Evolutionary conservation across 2,797 vertebrate genomes (phyloP), one percentile per base, ranked within the genome.

Genomic region (Acanthurus tractus): DNA sequence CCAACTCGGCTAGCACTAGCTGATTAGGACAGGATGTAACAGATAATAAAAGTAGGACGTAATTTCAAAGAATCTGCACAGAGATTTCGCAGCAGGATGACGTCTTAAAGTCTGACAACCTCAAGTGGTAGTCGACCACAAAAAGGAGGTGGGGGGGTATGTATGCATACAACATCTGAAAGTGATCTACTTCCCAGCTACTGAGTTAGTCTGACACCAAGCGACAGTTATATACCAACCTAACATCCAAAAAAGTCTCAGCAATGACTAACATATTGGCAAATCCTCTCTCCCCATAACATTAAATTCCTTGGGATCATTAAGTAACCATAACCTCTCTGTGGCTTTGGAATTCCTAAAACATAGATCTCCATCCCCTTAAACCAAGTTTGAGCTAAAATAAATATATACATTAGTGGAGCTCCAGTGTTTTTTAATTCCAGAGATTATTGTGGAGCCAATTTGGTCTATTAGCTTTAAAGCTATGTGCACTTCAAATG

Each of bases 391-490:
- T 57, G 20, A 67, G 69, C 68, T 84, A 86, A 82, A 80, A 82
- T 86, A 79, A 79, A 86, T 72, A 40, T 40, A 23, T 74, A 53
- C 48, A 70, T 50, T 49, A 20, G 66, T 40, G 45, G 55, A 77
- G 57, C 50, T 62, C 62, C 55, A 63, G 61, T 14, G 55, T 63
- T 67, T 74, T 65, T 52, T 79, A 78, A 83, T 67, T 83, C 66
- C 78, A 72, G 63, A 65, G 70, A 82, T 86, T 74, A 75, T 88
- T 86, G 69, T 34, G 54, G 42, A 83, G 76, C 84, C 87, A 86
- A 66, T 82, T 15, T 63, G 73, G 52, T 82, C 82, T 81, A 85
- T 91, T 87, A 90, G 83, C 75, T 91, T 71, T 83, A 74, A 83
- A 87, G 79, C 81, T 59, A 34, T 22, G 78, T 36, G 38, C 55